A percentile compares a stretch with the other conserved stretches of the same genome.
Evolutionary conservation across 2,888 invertebrate species (phyloP).

Genomic region (Eilema griseolum): DNA sequence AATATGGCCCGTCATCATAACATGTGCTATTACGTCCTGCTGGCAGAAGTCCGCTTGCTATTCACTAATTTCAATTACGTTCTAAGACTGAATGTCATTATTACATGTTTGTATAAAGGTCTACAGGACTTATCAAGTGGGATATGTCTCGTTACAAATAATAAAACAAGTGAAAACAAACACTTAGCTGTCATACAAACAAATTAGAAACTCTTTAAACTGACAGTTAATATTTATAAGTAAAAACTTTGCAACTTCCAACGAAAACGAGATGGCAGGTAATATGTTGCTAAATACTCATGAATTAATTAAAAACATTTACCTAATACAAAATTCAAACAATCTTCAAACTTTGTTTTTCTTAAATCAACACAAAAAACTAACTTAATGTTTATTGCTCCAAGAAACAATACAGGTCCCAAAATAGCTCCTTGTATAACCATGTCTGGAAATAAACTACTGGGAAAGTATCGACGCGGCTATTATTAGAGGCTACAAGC

Average conservation of each 20-base stretch:
- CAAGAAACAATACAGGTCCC: slow-evolving; percentile 62
- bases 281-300: background rate
- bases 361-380: slow-evolving; percentile 20
- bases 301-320: background rate
- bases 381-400: slow-evolving; percentile 38
- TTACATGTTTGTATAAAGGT: too few relatives aligned
- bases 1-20: slow-evolving; percentile 1
- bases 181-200: too few relatives aligned
- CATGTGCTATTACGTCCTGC: background rate
- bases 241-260: background rate
- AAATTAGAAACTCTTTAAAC: too few relatives aligned
- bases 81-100: background rate
- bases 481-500: slow-evolving; percentile 68
- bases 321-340: background rate
- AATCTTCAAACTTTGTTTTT: background rate
- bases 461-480: slow-evolving; percentile 73
- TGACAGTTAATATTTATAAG: background rate
- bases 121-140: background rate
- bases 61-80: background rate
- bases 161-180: too few relatives aligned
- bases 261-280: background rate
- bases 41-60: background rate
- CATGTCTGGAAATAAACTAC: slow-evolving; percentile 71
- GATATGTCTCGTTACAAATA: background rate
- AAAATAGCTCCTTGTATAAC: slow-evolving; percentile 75